phyloP scores from a whole-genome alignment of 2,113 vertebrate genomes.

The Coregonus clupeaformis region DNA sequence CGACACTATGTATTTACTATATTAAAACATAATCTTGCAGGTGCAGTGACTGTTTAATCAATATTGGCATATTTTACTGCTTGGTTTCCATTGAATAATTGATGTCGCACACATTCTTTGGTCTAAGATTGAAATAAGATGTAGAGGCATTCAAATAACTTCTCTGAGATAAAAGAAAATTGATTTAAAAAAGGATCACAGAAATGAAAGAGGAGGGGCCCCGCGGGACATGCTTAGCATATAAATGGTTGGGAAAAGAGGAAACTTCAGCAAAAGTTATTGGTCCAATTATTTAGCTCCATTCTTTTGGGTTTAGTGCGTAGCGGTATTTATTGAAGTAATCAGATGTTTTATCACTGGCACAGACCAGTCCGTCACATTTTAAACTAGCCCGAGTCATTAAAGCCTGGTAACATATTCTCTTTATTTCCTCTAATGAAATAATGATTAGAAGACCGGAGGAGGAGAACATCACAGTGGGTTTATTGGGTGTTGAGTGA shows the following conservation, averaged over 20 bases:
- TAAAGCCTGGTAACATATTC: constrained; percentile 30
- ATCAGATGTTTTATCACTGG: constrained; percentile 55
- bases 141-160: constrained; percentile 56
- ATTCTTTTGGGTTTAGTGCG: constrained; percentile 42
- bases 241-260: constrained; percentile 48
- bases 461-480: constrained; percentile 11
- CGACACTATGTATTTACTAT: constrained; percentile 33
- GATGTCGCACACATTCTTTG: constrained; percentile 53
- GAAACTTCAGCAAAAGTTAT: constrained; percentile 60
- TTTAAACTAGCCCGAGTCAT: constrained; percentile 33
- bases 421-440: constrained; percentile 40
- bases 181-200: constrained; percentile 63
- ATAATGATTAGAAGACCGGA: constrained; percentile 37
- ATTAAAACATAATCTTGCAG: constrained; percentile 47
- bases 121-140: constrained; percentile 53
- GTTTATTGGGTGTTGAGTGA: constrained; percentile 17
- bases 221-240: constrained; percentile 53
- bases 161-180: constrained; percentile 61
- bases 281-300: constrained; percentile 58
- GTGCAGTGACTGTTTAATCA: constrained; percentile 46
- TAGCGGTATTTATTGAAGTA: constrained; percentile 52
- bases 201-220: constrained; percentile 59
- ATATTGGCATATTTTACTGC: constrained; percentile 38
- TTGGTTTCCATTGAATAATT: constrained; percentile 57
- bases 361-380: constrained; percentile 43